Evolutionary conservation across 2,888 invertebrate genomes (phyloP), one percentile per base, ranked within the genome.

Genomic region (Stenodera caucasica): DNA sequence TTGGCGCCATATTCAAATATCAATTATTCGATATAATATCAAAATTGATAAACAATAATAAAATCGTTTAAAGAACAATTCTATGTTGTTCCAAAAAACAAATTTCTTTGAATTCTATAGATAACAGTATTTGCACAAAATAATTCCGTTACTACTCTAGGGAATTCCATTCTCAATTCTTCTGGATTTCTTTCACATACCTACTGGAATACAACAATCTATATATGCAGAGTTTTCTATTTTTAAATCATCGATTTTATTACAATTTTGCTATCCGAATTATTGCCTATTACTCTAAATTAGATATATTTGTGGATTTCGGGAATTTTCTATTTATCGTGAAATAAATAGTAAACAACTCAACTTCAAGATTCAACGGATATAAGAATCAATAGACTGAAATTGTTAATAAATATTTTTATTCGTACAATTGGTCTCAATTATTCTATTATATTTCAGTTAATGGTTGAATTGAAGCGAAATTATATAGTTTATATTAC

Each of bases 41-140:
- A 26, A 2, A 26, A 26, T 26, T 26, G 26, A 35, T 7, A 18
- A 23, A 45, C 4, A 21, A 11, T 45, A 45, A 21, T 45, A 18
- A 21, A 45, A 7, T 0, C 11, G 21, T 45, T 45, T 45, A 45
- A 12, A 18, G 21, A 45, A n/a, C n/a, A 45, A 45, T 23, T 23
- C 21, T 6, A 45, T 21, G 12, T 45, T 23, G 23, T 45, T 21
- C 21, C 11, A 23, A 45, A 21, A 21, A 45, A 12, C 12, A 23
- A 45, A 5, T 23, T 45, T 23, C n/a, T 23, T 45, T 23, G 23
- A 45, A 45, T 23, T 23, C 45, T 23, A 6, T 3, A 45, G 45
- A 45, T 45, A 45, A 45, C 45, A 45, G n/a, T 45, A 23, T 45
- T 45, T 45, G 45, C 12, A 21, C 45, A 45, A 45, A n/a, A 45